Evolutionary conservation across 2,888 invertebrate species (phyloP).

Genomic region (Liopterus haemorrhoidalis): DNA sequence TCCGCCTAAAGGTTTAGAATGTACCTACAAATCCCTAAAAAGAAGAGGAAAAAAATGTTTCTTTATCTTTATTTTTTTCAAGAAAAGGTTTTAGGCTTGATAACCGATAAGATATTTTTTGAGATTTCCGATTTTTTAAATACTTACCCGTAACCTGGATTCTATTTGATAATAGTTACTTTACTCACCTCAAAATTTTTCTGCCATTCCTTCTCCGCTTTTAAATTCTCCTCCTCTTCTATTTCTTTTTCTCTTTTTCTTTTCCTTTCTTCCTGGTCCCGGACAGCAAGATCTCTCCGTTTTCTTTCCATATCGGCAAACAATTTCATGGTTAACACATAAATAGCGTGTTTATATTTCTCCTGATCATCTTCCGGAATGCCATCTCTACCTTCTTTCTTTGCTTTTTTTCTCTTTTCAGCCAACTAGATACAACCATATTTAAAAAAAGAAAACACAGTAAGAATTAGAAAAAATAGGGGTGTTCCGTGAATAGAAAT

Average conservation of each 20-base stretch:
- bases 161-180: too few relatives aligned
- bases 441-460: slow-evolving; percentile 2
- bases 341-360: slow-evolving; percentile 86
- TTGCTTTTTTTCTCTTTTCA: slow-evolving; percentile 89
- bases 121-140: too few relatives aligned
- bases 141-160: too few relatives aligned
- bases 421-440: slow-evolving; percentile 57
- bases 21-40: too few relatives aligned
- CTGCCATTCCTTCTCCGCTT: slow-evolving; percentile 93
- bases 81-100: too few relatives aligned
- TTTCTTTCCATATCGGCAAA: slow-evolving; percentile 95
- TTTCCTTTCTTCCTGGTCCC: slow-evolving; percentile 90
- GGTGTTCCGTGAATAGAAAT: neutral
- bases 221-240: slow-evolving; percentile 83
- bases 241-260: slow-evolving; percentile 90
- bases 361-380: slow-evolving; percentile 84
- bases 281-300: slow-evolving; percentile 75
- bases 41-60: too few relatives aligned
- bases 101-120: too few relatives aligned
- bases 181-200: slow-evolving; percentile 94
- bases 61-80: too few relatives aligned
- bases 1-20: too few relatives aligned
- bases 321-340: slow-evolving; percentile 97
- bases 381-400: slow-evolving; percentile 80
- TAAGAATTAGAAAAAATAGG: neutral